Evolutionary conservation across 2,113 vertebrate species (phyloP).

Genomic region (Sturnira hondurensis): DNA sequence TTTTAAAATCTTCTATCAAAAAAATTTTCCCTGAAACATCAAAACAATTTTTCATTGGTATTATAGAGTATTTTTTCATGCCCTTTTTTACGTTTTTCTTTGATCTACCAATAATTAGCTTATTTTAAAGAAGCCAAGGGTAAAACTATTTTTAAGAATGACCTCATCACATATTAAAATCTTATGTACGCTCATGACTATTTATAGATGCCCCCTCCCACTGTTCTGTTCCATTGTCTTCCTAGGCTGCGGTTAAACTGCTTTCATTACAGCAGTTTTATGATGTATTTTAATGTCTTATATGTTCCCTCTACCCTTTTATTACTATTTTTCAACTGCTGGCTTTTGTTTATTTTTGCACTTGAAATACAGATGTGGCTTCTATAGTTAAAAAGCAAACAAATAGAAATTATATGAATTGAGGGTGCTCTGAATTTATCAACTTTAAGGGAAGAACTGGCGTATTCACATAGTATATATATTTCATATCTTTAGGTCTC

Average conservation of each 20-base stretch:
- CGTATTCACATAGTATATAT: background rate
- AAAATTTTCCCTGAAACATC: background rate
- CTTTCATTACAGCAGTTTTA: background rate
- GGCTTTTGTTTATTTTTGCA: background rate
- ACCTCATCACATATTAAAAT: background rate
- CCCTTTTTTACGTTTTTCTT: background rate
- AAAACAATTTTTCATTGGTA: background rate
- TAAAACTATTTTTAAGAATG: background rate
- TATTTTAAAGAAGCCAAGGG: background rate
- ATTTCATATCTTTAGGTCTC: background rate
- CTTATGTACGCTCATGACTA: background rate
- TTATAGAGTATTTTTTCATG: background rate
- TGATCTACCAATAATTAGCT: background rate
- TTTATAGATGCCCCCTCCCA: background rate
- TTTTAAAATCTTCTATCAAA: background rate
- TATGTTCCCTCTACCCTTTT: background rate
- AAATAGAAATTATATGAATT: background rate
- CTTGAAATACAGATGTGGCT: background rate
- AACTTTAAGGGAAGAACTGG: background rate
- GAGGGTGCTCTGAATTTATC: background rate
- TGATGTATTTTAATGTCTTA: background rate
- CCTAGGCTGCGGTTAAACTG: background rate
- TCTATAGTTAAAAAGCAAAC: background rate
- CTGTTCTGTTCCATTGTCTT: background rate
- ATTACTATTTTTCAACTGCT: background rate